These are phyloP conservation scores for Aptenodytes forsteri DNA, from an alignment of 2,113 vertebrate species.

Conservation along the genomic window DNA sequence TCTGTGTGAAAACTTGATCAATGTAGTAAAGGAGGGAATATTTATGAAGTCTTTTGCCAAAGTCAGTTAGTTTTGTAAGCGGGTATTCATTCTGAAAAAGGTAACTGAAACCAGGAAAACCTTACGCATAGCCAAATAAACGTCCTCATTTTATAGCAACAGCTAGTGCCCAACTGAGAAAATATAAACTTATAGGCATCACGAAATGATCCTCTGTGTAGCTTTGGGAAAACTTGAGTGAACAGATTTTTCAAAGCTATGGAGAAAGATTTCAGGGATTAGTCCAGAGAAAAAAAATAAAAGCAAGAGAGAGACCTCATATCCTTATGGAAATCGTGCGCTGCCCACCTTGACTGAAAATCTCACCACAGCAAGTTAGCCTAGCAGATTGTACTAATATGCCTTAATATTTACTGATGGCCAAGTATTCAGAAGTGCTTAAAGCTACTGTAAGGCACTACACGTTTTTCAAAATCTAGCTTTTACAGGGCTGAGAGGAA, in stretches of 20 bases:
- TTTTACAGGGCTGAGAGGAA: not conserved
- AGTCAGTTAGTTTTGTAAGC: not conserved
- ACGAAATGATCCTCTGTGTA: not conserved
- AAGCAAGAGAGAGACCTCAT: not conserved
- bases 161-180: not conserved
- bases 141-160: not conserved
- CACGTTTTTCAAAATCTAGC: not conserved
- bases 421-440: not conserved
- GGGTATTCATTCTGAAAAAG: not conserved
- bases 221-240: not conserved
- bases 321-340: not conserved
- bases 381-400: not conserved
- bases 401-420: not conserved
- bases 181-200: not conserved
- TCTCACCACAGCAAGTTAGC: not conserved
- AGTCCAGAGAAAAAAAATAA: not conserved
- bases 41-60: not conserved
- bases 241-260: not conserved
- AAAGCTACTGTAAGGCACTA: not conserved
- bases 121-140: not conserved
- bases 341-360: not conserved
- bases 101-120: not conserved
- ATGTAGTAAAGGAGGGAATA: not conserved
- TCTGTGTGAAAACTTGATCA: not conserved
- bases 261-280: not conserved